phyloP scores from a whole-genome alignment of 2,888 invertebrate species.

The Agrenia bidenticulata region DNA sequence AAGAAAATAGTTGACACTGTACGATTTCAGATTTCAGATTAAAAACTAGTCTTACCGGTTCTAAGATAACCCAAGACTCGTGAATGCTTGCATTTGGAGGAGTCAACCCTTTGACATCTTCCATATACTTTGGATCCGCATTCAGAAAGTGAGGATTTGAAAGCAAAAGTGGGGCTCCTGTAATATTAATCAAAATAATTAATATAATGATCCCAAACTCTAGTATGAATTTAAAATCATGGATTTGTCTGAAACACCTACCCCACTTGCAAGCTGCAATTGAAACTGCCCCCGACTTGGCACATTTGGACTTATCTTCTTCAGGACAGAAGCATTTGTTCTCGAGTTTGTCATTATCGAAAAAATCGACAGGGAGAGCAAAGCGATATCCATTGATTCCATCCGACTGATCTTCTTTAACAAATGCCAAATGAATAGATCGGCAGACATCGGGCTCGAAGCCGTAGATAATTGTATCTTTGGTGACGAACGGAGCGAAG shows the following conservation, averaged over 20 bases:
- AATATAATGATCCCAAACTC: too few species aligned
- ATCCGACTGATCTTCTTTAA: conserved; percentile 25
- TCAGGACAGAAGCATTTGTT: conserved; percentile 42
- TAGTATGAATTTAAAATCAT: too few species aligned
- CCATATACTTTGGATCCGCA: conserved; percentile 31
- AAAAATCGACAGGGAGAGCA: conserved; percentile 21
- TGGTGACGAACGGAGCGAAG: conserved; percentile 36
- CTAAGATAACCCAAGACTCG: conserved; percentile 26
- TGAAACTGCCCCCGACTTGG: conserved; percentile 29
- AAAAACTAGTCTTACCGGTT: conserved; percentile 36
- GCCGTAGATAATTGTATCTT: conserved; percentile 29
- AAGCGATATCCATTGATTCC: conserved; percentile 35
- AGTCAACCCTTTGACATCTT: conserved; percentile 31
- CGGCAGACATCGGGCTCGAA: conserved; percentile 40
- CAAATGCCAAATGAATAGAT: conserved; percentile 30
- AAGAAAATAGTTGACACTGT: too few species aligned
- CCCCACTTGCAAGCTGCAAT: conserved; percentile 24
- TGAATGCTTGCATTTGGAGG: conserved; percentile 31
- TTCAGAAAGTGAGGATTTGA: conserved; percentile 37
- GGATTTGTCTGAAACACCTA: neutral
- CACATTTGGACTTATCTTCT: conserved; percentile 29
- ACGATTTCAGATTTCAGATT: too few species aligned
- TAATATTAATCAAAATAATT: too few species aligned
- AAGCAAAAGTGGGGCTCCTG: conserved; percentile 38
- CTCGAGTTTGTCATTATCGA: conserved; percentile 27